phyloP scores from a whole-genome alignment of 1,140 invertebrate species.

The Drosophila miranda region DNA sequence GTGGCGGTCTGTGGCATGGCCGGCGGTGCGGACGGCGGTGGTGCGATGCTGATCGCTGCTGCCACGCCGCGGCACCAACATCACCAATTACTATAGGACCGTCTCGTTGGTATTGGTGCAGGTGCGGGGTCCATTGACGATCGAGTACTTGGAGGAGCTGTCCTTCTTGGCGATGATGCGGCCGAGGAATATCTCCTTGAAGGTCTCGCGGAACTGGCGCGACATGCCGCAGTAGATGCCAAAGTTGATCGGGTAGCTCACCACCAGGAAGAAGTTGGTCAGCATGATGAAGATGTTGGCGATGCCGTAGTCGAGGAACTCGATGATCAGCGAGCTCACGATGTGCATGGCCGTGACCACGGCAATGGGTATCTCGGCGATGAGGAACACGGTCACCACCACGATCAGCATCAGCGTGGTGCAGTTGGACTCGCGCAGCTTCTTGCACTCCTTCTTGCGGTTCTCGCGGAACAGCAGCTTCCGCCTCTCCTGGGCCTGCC shows the following conservation, averaged over 20 bases:
- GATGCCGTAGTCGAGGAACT: slow-evolving; percentile 90
- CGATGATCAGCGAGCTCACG: slow-evolving; percentile 87
- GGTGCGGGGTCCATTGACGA: slow-evolving; percentile 90
- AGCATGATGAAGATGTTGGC: slow-evolving; percentile 93
- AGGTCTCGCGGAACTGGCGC: slow-evolving; percentile 95
- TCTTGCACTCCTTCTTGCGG: slow-evolving; percentile 91
- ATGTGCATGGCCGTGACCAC: slow-evolving; percentile 94
- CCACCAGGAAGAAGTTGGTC: slow-evolving; percentile 95
- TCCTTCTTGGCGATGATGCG: slow-evolving; percentile 85
- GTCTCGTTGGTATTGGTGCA: slow-evolving; percentile 93
- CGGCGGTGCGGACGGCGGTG: slow-evolving; percentile 45
- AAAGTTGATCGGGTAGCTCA: slow-evolving; percentile 96
- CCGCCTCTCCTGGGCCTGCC: slow-evolving; percentile 90
- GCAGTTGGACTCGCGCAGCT: slow-evolving; percentile 93
- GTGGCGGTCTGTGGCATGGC: slow-evolving; percentile 10
- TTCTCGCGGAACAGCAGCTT: slow-evolving; percentile 93
- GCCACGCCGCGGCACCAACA: slow-evolving; percentile 75
- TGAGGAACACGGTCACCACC: slow-evolving; percentile 94
- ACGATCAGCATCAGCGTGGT: slow-evolving; percentile 98
- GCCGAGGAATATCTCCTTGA: slow-evolving; percentile 92
- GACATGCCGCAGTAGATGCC: slow-evolving; percentile 98
- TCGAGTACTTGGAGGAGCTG: slow-evolving; percentile 88
- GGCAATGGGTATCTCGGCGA: slow-evolving; percentile 95
- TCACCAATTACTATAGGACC: slow-evolving; percentile 86
- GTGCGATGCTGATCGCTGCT: slow-evolving; percentile 64